A percentile compares a stretch with the other conserved stretches of the same genome.
These are phyloP conservation scores for Hydrocynus forskahlii DNA, from an alignment of 2,797 vertebrate species.

Conservation along the genomic window DNA sequence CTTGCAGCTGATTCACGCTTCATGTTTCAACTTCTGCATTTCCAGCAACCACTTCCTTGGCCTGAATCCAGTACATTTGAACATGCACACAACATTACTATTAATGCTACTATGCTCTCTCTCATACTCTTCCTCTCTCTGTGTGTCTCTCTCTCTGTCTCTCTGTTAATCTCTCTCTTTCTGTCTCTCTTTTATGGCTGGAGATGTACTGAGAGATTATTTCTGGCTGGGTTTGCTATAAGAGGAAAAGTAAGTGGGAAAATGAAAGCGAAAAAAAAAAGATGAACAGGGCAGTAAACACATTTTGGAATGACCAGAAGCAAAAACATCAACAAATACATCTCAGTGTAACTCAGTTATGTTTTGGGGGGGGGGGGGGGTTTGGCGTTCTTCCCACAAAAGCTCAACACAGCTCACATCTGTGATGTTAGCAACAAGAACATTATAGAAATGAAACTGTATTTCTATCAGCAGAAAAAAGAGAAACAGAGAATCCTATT, in stretches of 20 bases:
- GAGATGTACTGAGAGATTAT: not conserved
- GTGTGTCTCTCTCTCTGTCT: no score
- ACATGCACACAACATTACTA: not conserved
- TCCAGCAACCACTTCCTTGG: not conserved
- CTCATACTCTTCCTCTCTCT: no score
- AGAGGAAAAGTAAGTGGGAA: not conserved
- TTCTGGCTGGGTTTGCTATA: not conserved
- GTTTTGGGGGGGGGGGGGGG: no score
- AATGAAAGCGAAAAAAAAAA: not conserved
- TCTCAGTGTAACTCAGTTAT: no score
- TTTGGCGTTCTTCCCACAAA: not conserved
- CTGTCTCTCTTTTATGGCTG: not conserved
- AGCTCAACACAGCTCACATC: not conserved
- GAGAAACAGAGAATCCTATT: not conserved
- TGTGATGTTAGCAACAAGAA: not conserved
- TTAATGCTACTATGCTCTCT: not conserved
- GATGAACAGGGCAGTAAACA: not conserved
- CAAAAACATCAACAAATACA: not conserved
- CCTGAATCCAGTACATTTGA: not conserved
- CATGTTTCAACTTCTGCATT: no score
- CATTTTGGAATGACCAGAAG: not conserved
- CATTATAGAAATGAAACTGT: not conserved
- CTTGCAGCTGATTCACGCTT: no score
- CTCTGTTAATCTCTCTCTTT: no score
- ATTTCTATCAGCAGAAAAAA: not conserved